phyloP scores from a whole-genome alignment of 2,888 invertebrate species.

The Odontocolon sp. region DNA sequence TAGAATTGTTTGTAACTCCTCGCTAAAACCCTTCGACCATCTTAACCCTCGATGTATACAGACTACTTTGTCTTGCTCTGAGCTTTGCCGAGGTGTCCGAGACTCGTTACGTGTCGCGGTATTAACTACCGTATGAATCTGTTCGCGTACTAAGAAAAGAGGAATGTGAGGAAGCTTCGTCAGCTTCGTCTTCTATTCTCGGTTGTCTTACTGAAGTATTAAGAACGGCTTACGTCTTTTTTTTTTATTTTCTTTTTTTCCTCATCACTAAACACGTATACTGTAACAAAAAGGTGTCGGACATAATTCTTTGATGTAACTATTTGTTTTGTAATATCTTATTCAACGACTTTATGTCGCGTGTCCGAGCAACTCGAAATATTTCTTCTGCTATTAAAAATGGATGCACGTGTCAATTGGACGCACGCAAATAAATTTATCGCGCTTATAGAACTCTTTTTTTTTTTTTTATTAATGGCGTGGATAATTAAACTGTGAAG shows the following conservation, averaged over 20 bases:
- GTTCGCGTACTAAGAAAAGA: conserved; percentile 17
- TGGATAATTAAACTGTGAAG: background rate
- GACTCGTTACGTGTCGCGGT: conserved; percentile 37
- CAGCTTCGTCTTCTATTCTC: conserved; percentile 15
- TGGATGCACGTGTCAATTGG: background rate
- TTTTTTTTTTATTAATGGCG: background rate
- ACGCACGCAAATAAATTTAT: no score
- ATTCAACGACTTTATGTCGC: no score
- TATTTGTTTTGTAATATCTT: background rate
- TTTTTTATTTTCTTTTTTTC: background rate
- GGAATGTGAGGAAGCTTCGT: conserved; percentile 31
- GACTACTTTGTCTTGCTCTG: background rate
- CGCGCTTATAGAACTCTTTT: no score
- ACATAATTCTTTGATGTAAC: background rate
- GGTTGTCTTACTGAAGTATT: conserved; percentile 30
- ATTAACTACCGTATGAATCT: conserved; percentile 34
- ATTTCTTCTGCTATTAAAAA: background rate
- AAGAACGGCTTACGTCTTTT: conserved; percentile 14
- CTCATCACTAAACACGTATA: background rate
- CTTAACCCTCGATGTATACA: conserved; percentile 5
- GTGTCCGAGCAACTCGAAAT: no score
- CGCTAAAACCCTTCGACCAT: conserved; percentile 27
- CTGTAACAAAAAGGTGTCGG: no score
- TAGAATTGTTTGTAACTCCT: conserved; percentile 17
- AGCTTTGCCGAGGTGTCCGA: background rate